Evolutionary conservation across 2,797 vertebrate species (phyloP).

Genomic region (Xyrichtys novacula): DNA sequence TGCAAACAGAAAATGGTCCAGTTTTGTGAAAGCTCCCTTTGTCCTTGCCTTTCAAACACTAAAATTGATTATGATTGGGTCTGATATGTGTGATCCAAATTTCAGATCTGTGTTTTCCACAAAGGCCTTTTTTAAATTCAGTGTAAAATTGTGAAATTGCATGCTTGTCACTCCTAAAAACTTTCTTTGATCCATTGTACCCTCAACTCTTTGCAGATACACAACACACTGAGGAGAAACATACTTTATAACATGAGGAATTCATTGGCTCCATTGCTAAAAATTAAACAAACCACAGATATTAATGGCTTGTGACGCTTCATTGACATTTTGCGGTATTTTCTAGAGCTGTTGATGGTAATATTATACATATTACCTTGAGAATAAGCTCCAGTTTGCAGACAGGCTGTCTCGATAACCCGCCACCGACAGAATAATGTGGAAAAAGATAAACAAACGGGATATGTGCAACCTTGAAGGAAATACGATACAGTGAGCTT

Average conservation of each 20-base stretch:
- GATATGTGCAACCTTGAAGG: slow-evolving; percentile 56
- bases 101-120: slow-evolving; percentile 21
- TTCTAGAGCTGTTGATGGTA: slow-evolving; percentile 36
- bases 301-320: slow-evolving; percentile 53
- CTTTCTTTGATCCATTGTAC: slow-evolving; percentile 22
- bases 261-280: slow-evolving; percentile 37
- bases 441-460: slow-evolving; percentile 64
- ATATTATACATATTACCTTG: slow-evolving; percentile 60
- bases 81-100: slow-evolving; percentile 23
- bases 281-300: slow-evolving; percentile 33
- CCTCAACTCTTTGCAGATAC: slow-evolving; percentile 33
- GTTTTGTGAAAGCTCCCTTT: too few species aligned
- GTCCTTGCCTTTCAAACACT: slow-evolving; percentile 7
- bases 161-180: slow-evolving; percentile 24
- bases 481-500: slow-evolving; percentile 58
- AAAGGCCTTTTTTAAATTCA: slow-evolving; percentile 23
- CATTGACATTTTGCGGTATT: slow-evolving; percentile 37
- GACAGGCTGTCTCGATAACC: slow-evolving; percentile 52
- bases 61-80: background rate
- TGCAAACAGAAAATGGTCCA: too few species aligned
- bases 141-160: slow-evolving; percentile 35
- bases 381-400: slow-evolving; percentile 34
- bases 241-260: slow-evolving; percentile 34
- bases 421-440: slow-evolving; percentile 22
- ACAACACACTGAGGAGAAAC: slow-evolving; percentile 31